A percentile compares a stretch with the other conserved stretches of the same genome.
These are phyloP conservation scores for Rhodeus uyekii DNA, from an alignment of 2,797 vertebrate species.

Conservation along the genomic window DNA sequence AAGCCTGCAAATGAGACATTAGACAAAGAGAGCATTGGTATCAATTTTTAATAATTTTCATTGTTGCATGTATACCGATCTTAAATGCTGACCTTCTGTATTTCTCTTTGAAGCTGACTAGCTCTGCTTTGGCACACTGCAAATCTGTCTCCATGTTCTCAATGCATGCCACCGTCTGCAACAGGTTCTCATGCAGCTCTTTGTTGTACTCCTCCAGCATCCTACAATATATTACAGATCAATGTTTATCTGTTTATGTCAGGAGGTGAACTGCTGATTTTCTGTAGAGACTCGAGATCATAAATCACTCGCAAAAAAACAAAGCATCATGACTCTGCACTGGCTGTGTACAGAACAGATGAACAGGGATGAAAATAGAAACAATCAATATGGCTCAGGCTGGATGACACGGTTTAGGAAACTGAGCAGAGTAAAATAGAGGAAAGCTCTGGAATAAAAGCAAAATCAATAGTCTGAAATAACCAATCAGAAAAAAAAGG, in stretches of 20 bases:
- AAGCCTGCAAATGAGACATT: constrained; percentile 63
- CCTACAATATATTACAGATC: constrained; percentile 61
- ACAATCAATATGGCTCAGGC: constrained; percentile 10
- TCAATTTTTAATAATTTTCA: background rate
- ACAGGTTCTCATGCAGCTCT: constrained; percentile 77
- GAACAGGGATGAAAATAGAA: constrained; percentile 10
- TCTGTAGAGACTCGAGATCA: background rate
- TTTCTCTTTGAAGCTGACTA: constrained; percentile 72
- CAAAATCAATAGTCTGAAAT: constrained; percentile 46
- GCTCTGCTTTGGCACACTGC: constrained; percentile 74
- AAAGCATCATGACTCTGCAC: background rate
- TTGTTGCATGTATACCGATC: background rate
- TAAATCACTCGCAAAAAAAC: background rate
- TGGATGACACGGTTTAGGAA: constrained; percentile 25
- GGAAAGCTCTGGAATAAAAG: constrained; percentile 40
- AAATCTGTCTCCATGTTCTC: constrained; percentile 77
- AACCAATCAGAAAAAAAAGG: constrained; percentile 22
- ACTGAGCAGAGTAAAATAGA: constrained; percentile 10
- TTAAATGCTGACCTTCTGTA: constrained; percentile 71
- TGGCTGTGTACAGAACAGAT: constrained; percentile 7
- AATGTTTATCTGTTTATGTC: background rate
- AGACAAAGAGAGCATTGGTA: background rate
- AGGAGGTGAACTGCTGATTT: background rate
- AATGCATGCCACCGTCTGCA: constrained; percentile 78
- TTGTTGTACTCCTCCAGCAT: constrained; percentile 74